Base-by-base conservation (phyloP, 2,113 vertebrate species). In the Colossoma macropomum region DNA sequence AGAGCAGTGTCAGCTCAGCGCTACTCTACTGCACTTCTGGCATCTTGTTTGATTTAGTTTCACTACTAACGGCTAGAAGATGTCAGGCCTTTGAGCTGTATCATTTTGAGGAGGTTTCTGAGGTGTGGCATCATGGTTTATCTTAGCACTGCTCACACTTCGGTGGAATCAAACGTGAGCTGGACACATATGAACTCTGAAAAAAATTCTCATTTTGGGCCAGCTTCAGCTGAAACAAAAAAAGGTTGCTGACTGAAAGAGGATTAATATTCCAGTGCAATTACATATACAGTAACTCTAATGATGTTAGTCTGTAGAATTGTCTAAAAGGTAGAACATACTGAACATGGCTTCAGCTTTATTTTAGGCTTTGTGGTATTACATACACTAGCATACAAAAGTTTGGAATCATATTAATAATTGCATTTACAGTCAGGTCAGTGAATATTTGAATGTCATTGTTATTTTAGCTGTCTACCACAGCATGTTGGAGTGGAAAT, bases 11-110 rank as follows among this genome's bases (percentile, higher is more conserved):
- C 45, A 13, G 77, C 73, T 81, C 59, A 68, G 75, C 72, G 74
- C 50, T 38, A 21, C 77, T 81, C 23, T n/a, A 78, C 70, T 45
- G 48, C 50, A 59, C n/a, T 62, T 73, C 72, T 38, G 62, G 21
- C 45, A 65, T 84, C 73, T 60, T 75, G 52, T 73, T 87, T 82
- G 75, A 85, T 87, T 78, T 30, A 34, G 50, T 52, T n/a, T 84
- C 25, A 69, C n/a, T 21, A 45, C 19, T 15, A 82, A 34, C 32
- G 75, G 63, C 34, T 76, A 41, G 8, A 34, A 41, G 80, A 30
- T 76, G 48, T 76, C 62, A n/a, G 65, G 73, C 5, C 16, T 56
- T 75, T 82, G n/a, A 38, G 62, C 52, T 4, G 11, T 56, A 19
- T 30, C 48, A 32, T 71, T 68, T 59, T 56, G 21, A 27, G 50